Base-by-base conservation (phyloP, 2,888 invertebrate genomes). In the Chromoteleia sp. region DNA sequence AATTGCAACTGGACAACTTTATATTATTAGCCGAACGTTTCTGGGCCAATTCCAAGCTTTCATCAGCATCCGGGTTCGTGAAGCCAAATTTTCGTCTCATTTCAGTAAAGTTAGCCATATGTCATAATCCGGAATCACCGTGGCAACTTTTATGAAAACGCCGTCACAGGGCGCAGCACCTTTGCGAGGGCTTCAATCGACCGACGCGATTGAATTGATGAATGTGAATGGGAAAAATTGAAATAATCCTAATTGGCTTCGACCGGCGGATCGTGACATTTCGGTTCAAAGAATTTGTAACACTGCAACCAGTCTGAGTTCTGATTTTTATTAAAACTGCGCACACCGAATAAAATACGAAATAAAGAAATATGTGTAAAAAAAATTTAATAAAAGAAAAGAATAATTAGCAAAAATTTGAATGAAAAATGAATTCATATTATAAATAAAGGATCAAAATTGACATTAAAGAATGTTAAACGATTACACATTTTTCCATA, bases 31-130 rank as follows among this genome's bases (percentile, higher is more conserved):
- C 54, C 30, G 58, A 75, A 67, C 54, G 58, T 15, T 77, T 67
- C 56, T 77, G 77, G 70, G 54, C 56, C 41, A 45, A 21, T 48
- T 70, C 77, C 77, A 77, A 77, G 19, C 39, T 63, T 68, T 70
- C 61, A 48, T 61, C 76, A 48, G 63, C 33, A 45, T 43, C 54
- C 15, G 14, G 2, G 30, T 19, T 71, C 39, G 59, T 10, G 61
- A 50, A 70, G 41, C 52, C 59, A 74, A 54, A 63, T 63, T 74
- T 74, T 63, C 54, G 48, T 65, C 58, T 65, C 65, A 41, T 75
- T 65, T 65, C 59, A 52, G 29, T 41, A 52, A 61, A 61, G 61
- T 52, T 61, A 54, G 43, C 61, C 30, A 56, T 63, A 73, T 45
- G 52, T 52, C 73, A 70, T 58, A 43, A 33, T n/a, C 41, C 41